Evolutionary conservation across 2,888 invertebrate species (phyloP).

Genomic region (Agrochola litura): DNA sequence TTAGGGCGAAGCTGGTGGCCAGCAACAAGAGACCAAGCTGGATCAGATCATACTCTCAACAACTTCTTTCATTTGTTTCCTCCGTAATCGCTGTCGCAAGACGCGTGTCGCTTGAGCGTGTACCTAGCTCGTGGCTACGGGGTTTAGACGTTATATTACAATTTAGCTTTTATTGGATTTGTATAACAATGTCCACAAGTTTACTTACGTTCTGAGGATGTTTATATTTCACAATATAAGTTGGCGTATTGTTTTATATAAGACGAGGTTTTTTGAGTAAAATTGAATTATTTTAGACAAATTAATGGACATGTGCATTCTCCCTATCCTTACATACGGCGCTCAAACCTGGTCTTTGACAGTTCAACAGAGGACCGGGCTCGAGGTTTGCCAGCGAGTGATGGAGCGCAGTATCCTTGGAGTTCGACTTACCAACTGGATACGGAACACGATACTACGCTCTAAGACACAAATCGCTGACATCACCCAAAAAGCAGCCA

Average conservation of each 20-base stretch:
- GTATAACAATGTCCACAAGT: slow-evolving; percentile 61
- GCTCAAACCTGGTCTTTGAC: too few species aligned
- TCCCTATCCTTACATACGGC: too few species aligned
- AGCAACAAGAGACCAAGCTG: background rate
- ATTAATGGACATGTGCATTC: too few species aligned
- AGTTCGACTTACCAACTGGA: too few species aligned
- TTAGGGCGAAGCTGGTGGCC: background rate
- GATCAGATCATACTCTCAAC: background rate
- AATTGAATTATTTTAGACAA: background rate
- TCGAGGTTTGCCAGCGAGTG: too few species aligned
- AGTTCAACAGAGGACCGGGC: too few species aligned
- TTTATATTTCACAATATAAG: slow-evolving; percentile 2
- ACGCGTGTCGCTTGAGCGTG: background rate
- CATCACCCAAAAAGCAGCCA: too few species aligned
- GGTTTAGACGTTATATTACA: slow-evolving; percentile 65
- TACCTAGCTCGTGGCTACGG: rapidly evolving
- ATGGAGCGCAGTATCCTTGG: too few species aligned
- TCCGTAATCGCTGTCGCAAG: background rate
- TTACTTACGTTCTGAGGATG: slow-evolving; percentile 32
- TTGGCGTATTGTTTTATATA: background rate
- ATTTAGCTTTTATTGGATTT: slow-evolving; percentile 70
- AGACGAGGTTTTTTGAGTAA: background rate
- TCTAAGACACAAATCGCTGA: too few species aligned
- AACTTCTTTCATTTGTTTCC: background rate
- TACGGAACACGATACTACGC: too few species aligned